These are phyloP conservation scores for Caracal caracal DNA, from an alignment of 2,113 vertebrate genomes.

Conservation along the genomic window DNA sequence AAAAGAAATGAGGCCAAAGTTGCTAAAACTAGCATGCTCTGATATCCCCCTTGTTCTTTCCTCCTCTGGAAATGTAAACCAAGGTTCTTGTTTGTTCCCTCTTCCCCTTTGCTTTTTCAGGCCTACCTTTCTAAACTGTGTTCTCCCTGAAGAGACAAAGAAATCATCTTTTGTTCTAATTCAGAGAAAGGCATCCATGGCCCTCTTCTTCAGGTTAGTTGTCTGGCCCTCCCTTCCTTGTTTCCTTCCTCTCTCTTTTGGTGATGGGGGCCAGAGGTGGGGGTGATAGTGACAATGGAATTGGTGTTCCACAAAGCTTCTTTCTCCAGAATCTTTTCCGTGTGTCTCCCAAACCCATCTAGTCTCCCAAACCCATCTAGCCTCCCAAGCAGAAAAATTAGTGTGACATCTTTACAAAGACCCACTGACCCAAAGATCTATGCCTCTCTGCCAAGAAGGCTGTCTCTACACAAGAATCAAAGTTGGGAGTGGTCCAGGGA, in stretches of 20 bases:
- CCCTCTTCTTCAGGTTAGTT: not conserved
- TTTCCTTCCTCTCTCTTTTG: not conserved
- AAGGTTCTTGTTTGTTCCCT: not conserved
- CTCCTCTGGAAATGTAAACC: slow-evolving; percentile 39
- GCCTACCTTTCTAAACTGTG: not conserved
- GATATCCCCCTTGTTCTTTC: not conserved
- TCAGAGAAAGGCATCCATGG: not conserved
- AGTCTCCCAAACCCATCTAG: not conserved
- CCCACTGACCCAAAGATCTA: not conserved
- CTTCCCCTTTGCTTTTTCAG: not conserved
- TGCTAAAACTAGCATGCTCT: not conserved
- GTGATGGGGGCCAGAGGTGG: not conserved
- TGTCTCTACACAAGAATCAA: not conserved
- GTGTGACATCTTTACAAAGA: not conserved
- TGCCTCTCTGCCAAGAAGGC: not conserved
- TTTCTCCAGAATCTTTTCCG: not conserved
- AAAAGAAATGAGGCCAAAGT: not conserved
- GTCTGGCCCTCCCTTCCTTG: not conserved
- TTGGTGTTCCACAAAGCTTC: not conserved
- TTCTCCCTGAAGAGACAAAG: slow-evolving; percentile 9
- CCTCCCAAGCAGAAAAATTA: not conserved
- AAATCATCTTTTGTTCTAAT: not conserved
- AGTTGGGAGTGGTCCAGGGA: not conserved
- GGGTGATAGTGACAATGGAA: not conserved
- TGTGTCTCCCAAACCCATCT: not conserved